phyloP scores from a whole-genome alignment of 1,140 invertebrate genomes.

The Archegozetes longisetosus region DNA sequence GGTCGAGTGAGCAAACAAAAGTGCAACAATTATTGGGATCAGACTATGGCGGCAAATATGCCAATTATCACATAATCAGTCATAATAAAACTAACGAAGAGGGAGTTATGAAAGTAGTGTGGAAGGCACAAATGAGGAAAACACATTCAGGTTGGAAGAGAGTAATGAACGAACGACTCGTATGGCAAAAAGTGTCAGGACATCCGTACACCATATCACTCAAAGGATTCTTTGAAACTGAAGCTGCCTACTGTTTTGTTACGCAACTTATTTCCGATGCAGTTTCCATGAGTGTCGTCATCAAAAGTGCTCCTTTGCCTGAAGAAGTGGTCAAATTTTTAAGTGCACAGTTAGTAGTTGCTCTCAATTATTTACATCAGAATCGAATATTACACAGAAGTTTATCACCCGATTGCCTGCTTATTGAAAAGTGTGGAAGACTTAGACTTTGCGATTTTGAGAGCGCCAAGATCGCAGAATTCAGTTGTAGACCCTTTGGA shows the following conservation, averaged over 20 bases:
- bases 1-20: not conserved
- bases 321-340: not conserved
- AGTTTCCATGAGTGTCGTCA: not conserved
- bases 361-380: conserved; percentile 5
- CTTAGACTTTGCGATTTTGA: not conserved
- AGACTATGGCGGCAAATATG: not conserved
- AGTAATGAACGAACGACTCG: not conserved
- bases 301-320: not conserved
- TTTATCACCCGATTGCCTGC: conserved; percentile 1
- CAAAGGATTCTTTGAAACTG: conserved; percentile 8
- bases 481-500: not conserved
- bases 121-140: not conserved
- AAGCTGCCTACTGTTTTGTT: conserved; percentile 12
- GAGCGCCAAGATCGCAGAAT: not conserved
- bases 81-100: not conserved
- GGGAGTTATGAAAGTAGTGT: not conserved
- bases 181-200: conserved; percentile 3
- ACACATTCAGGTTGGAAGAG: not conserved
- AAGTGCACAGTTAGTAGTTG: conserved; percentile 3
- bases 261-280: not conserved
- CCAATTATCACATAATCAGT: not conserved
- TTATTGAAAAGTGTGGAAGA: not conserved
- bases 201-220: conserved; percentile 8
- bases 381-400: conserved; percentile 8
- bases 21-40: not conserved